Conservation (phyloP, 2,113 vertebrate genomes). For the Istiophorus platypterus region DNA sequence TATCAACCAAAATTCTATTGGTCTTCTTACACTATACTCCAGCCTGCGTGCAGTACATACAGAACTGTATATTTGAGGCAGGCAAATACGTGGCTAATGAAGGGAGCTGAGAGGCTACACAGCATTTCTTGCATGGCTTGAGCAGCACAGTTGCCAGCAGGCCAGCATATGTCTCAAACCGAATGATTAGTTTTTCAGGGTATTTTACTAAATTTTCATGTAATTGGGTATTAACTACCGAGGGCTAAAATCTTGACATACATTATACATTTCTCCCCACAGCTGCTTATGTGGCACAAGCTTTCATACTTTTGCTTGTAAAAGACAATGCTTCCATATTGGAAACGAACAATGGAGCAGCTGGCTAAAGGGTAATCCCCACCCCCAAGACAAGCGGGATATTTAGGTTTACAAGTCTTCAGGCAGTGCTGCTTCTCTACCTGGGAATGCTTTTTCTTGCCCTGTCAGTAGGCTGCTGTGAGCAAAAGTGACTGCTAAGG, state of each 20-base stretch:
- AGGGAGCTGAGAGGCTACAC: neutral
- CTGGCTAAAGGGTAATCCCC: conserved; percentile 61
- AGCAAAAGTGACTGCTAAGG: conserved; percentile 54
- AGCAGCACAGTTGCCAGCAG: conserved; percentile 4
- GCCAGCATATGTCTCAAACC: conserved; percentile 14
- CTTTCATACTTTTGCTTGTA: conserved; percentile 39
- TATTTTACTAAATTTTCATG: conserved; percentile 20
- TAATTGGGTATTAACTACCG: conserved; percentile 18
- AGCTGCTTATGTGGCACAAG: conserved; percentile 27
- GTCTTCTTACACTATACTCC: neutral
- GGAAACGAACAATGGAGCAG: conserved; percentile 40
- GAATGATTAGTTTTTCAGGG: conserved; percentile 22
- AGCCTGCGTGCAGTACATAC: neutral
- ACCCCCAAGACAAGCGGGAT: conserved; percentile 52
- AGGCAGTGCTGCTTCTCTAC: conserved; percentile 50
- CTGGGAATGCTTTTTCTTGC: conserved; percentile 63
- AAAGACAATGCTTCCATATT: conserved; percentile 36
- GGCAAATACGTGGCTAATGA: conserved; percentile 32
- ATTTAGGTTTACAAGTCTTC: conserved; percentile 61
- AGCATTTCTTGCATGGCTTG: neutral
- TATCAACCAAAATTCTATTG: neutral
- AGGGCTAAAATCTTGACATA: conserved; percentile 10
- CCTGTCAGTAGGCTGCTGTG: conserved; percentile 55
- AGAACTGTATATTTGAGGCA: neutral
- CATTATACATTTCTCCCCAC: conserved; percentile 16